Conservation (phyloP, 2,113 vertebrate species). For the Crotalus horridus region DNA sequence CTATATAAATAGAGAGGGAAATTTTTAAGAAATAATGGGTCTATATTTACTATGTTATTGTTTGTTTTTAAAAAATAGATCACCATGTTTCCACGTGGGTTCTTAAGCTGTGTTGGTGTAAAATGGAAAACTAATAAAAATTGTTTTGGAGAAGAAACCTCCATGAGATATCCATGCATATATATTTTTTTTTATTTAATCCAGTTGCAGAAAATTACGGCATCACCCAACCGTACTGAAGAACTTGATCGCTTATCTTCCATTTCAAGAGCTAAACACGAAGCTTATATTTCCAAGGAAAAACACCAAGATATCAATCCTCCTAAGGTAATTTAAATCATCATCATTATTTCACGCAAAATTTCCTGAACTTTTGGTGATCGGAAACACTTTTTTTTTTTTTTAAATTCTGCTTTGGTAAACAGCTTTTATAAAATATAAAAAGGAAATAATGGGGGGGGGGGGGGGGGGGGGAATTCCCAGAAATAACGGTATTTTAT, state of each 20-base stretch:
- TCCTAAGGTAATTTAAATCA: neutral
- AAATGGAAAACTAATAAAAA: too few relatives aligned
- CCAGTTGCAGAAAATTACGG: neutral
- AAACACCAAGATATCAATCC: neutral
- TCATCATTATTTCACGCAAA: too few relatives aligned
- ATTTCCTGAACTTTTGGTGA: neutral
- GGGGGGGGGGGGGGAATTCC: too few relatives aligned
- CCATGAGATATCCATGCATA: neutral
- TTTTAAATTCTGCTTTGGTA: neutral
- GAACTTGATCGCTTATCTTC: neutral
- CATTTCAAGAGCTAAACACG: too few relatives aligned
- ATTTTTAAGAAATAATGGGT: too few relatives aligned
- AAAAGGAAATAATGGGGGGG: neutral
- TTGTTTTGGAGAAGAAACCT: slow-evolving; percentile 5
- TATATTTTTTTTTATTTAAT: neutral
- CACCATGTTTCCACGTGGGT: too few relatives aligned
- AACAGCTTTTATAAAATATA: neutral
- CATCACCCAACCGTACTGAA: neutral
- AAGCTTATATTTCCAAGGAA: too few relatives aligned
- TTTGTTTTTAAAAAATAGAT: too few relatives aligned
- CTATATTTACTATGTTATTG: too few relatives aligned
- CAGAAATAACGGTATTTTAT: neutral
- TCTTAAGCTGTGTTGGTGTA: too few relatives aligned
- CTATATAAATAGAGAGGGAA: too few relatives aligned
- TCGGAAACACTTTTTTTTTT: neutral